These are phyloP conservation scores for Cheilosia scutellata DNA, from an alignment of 2,888 invertebrate species.

Conservation along the genomic window DNA sequence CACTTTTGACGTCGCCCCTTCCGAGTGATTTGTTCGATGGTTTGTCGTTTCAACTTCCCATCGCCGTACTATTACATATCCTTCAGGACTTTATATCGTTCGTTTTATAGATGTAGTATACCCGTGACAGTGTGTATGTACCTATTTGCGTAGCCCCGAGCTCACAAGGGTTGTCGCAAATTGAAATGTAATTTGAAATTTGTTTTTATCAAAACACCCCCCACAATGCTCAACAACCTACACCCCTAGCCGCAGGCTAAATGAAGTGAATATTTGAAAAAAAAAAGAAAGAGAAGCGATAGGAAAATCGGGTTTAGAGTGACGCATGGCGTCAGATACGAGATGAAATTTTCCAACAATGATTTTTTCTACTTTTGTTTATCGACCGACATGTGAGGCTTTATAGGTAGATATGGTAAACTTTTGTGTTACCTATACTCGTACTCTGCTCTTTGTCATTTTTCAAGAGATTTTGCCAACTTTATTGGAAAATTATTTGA, in stretches of 20 bases:
- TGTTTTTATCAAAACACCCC: conserved; percentile 78
- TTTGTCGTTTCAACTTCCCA: conserved; percentile 50
- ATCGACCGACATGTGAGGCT: neutral
- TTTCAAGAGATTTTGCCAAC: neutral
- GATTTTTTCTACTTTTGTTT: conserved; percentile 38
- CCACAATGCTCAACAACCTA: conserved; percentile 63
- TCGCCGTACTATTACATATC: conserved; percentile 32
- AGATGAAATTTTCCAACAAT: conserved; percentile 52
- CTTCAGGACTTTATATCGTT: conserved; percentile 27
- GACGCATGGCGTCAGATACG: conserved; percentile 41
- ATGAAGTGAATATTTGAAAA: conserved; percentile 65
- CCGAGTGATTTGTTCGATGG: conserved; percentile 51
- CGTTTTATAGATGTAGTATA: conserved; percentile 1
- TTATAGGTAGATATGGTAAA: neutral
- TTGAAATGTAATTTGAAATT: conserved; percentile 78
- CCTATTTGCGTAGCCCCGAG: conserved; percentile 64
- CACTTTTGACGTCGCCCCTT: conserved; percentile 55
- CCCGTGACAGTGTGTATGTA: conserved; percentile 15
- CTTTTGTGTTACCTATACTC: too few species aligned
- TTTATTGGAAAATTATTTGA: conserved; percentile 55
- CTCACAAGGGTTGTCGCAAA: conserved; percentile 76
- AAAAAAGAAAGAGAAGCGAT: conserved; percentile 14
- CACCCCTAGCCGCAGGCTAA: conserved; percentile 68
- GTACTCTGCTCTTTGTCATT: too few species aligned
- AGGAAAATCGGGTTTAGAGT: neutral